These are phyloP conservation scores for Pomacea canaliculata DNA, from an alignment of 2,888 invertebrate species.

Conservation along the genomic window DNA sequence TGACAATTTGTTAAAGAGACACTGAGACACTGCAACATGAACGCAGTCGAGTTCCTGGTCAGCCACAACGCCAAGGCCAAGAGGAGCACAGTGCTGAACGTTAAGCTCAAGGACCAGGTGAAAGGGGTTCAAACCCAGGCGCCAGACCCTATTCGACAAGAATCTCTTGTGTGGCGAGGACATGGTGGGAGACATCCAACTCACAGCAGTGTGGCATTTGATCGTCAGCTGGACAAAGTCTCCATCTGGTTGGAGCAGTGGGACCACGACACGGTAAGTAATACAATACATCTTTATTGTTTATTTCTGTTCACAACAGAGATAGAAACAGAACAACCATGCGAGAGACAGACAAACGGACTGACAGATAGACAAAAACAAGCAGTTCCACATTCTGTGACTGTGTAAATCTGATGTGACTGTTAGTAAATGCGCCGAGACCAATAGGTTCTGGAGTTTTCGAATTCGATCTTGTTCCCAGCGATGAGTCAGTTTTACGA, in stretches of 20 bases:
- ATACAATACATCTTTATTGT: background rate
- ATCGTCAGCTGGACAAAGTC: conserved; percentile 61
- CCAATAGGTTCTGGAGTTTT: too few relatives aligned
- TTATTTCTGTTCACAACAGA: background rate
- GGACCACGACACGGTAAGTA: conserved; percentile 55
- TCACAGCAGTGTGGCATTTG: conserved; percentile 56
- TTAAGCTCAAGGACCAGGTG: background rate
- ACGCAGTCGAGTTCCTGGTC: conserved; percentile 29
- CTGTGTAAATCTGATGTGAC: background rate
- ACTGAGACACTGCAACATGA: conserved; percentile 9
- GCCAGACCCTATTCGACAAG: background rate
- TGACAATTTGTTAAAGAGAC: too few relatives aligned
- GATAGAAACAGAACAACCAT: background rate
- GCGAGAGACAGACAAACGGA: background rate
- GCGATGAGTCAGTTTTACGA: too few relatives aligned
- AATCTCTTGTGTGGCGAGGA: conserved; percentile 46
- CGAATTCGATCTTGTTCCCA: too few relatives aligned
- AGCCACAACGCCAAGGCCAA: conserved; percentile 16
- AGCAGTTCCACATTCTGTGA: background rate
- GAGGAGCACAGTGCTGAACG: conserved; percentile 4
- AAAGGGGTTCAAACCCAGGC: background rate
- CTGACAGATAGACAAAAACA: background rate
- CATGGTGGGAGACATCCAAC: conserved; percentile 55
- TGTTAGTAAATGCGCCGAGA: too few relatives aligned
- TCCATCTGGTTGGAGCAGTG: conserved; percentile 60